A percentile compares a stretch with the other conserved stretches of the same genome.
These are phyloP conservation scores for Zelostemma sp. DNA, from an alignment of 1,140 invertebrate species.

Conservation along the genomic window DNA sequence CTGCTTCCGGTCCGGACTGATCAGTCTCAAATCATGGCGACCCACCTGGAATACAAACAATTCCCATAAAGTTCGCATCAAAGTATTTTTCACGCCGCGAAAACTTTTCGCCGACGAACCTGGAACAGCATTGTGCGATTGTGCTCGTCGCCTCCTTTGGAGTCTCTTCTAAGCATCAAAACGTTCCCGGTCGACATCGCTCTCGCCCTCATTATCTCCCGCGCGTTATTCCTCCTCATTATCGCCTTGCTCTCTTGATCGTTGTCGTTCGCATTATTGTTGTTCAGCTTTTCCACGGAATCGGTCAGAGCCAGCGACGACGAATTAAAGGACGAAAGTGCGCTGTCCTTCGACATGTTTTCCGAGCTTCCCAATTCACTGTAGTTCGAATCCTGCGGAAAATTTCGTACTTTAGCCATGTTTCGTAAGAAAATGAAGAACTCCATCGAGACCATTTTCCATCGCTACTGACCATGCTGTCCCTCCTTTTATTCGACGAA, in stretches of 20 bases:
- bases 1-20: slow-evolving; percentile 92
- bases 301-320: slow-evolving; percentile 41
- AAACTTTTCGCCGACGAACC: slow-evolving; percentile 69
- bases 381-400: background rate
- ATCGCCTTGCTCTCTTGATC: slow-evolving; percentile 25
- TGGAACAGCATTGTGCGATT: slow-evolving; percentile 95
- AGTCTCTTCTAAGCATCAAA: slow-evolving; percentile 59
- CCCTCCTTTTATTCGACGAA: slow-evolving; percentile 53
- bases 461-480: slow-evolving; percentile 57
- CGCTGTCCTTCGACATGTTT: slow-evolving; percentile 47
- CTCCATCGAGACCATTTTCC: background rate
- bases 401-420: background rate
- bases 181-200: slow-evolving; percentile 69
- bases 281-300: slow-evolving; percentile 61
- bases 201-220: slow-evolving; percentile 66
- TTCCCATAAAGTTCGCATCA: slow-evolving; percentile 14
- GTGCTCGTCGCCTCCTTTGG: slow-evolving; percentile 73
- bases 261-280: slow-evolving; percentile 19
- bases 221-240: slow-evolving; percentile 45
- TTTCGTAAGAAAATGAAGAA: background rate
- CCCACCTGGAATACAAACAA: slow-evolving; percentile 77
- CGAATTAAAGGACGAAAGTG: slow-evolving; percentile 36
- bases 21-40: slow-evolving; percentile 87
- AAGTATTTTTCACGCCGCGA: slow-evolving; percentile 3
- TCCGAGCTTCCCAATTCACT: slow-evolving; percentile 55